Base-by-base conservation (phyloP, 1,140 invertebrate species). In the Aphaenogaster rudis region DNA sequence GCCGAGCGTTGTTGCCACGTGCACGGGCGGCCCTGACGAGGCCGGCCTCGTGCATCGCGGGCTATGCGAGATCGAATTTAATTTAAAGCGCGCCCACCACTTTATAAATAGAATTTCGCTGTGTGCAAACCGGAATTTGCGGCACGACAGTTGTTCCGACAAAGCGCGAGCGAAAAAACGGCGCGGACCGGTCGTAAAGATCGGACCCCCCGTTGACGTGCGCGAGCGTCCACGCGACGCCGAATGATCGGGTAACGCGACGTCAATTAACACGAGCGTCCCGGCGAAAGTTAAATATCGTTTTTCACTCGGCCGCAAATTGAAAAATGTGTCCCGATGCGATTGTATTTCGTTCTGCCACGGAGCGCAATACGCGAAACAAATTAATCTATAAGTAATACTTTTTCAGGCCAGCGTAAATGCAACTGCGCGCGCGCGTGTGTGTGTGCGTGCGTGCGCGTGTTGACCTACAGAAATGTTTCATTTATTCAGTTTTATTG, bases 81-180 rank as follows among this genome's bases (percentile, higher is more conserved):
- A 91, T 91, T 91, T 88, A 85, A 86, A 88, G 77, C n/a, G 69
- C 79, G 50, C 42, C 79, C 89, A 69, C 80, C 86, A 66, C 42
- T 90, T 91, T 90, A 88, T 91, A 91, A 90, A 91, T 74, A 88
- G 88, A 81, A 50, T 86, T 76, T 50, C 74, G 45, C 80, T 33
- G 42, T 82, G 80, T 74, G 74, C 67, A 82, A 54, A 52, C 21
- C 66, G 79, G 54, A 84, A 76, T 74, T 63, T 48, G 69, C 33
- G 67, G 48, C 77, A 2, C 45, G 28, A 11, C 50, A 48, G 21
- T 45, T 54, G 42, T 7, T 63, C 42, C 36, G 71, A 57, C 36
- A 54, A 81, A 69, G 15, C 45, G 50, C 15, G 64, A 71, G 36
- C 36, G 66, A 69, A n/a, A 28, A 69, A 69, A 69, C 78, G 78